A percentile compares a stretch with the other conserved stretches of the same genome.
These are phyloP conservation scores for Acanthosepion pharaonis DNA, from an alignment of 2,888 invertebrate genomes.

Conservation along the genomic window DNA sequence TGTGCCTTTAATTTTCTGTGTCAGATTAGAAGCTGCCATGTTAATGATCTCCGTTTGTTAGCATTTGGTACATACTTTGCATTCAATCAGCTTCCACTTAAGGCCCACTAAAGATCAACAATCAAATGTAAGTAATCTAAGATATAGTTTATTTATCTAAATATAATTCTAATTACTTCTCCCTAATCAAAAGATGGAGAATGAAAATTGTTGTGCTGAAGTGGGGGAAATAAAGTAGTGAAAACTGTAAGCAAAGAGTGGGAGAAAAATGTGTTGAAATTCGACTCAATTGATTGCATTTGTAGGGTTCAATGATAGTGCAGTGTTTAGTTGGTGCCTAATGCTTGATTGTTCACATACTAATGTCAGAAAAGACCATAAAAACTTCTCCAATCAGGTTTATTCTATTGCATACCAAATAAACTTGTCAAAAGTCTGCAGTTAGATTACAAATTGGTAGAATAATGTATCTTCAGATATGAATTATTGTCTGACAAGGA, in stretches of 20 bases:
- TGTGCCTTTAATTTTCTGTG: no score
- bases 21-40: no score
- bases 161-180: not conserved
- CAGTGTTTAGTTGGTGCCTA: not conserved
- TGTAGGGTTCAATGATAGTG: not conserved
- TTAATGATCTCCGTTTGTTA: no score
- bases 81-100: no score
- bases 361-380: slow-evolving; percentile 8
- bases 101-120: no score
- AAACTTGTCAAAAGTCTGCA: slow-evolving; percentile 33
- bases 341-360: slow-evolving; percentile 17
- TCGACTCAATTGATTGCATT: not conserved
- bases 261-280: not conserved
- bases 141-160: not conserved
- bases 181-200: not conserved
- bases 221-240: not conserved
- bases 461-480: slow-evolving; percentile 9
- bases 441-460: not conserved
- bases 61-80: no score
- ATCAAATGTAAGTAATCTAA: no score
- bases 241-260: not conserved
- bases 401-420: slow-evolving; percentile 33
- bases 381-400: slow-evolving; percentile 8
- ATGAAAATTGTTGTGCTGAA: not conserved
- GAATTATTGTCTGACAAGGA: not conserved